Conservation (phyloP, 2,888 invertebrate genomes). For the Lissocephala sabroskyi region DNA sequence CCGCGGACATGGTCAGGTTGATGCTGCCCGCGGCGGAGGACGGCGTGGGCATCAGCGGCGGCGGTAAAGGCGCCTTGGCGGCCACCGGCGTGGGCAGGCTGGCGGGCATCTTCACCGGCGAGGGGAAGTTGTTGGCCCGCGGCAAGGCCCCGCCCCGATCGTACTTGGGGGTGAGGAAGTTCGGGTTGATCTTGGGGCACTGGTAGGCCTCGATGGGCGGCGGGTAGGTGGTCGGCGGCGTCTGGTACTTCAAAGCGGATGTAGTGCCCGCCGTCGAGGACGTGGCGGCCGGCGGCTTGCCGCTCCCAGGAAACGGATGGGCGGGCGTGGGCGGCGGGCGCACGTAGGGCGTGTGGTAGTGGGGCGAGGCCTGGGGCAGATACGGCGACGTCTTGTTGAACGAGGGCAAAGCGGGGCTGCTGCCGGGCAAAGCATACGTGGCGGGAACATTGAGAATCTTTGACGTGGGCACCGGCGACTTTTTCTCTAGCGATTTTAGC, state of each 20-base stretch:
- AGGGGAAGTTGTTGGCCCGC: constrained; percentile 57
- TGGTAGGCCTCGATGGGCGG: constrained; percentile 71
- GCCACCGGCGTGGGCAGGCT: constrained; percentile 29
- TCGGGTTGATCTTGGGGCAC: constrained; percentile 72
- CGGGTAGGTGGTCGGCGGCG: constrained; percentile 69
- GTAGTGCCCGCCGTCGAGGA: constrained; percentile 24
- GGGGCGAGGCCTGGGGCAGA: constrained; percentile 66
- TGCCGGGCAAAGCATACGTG: constrained; percentile 59
- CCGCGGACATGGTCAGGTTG: constrained; percentile 31
- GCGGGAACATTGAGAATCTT: constrained; percentile 68
- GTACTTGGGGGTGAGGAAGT: constrained; percentile 71
- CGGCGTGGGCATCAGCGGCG: constrained; percentile 16
- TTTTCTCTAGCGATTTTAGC: constrained; percentile 61
- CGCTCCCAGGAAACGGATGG: constrained; percentile 42
- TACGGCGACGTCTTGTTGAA: constrained; percentile 59
- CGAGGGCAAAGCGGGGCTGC: constrained; percentile 22
- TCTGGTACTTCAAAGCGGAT: constrained; percentile 67
- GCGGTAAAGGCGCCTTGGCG: constrained; percentile 9
- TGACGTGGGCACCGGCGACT: constrained; percentile 65
- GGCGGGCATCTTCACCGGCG: constrained; percentile 47
- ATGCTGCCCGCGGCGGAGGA: background rate
- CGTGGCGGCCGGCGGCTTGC: constrained; percentile 20
- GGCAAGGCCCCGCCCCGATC: constrained; percentile 65
- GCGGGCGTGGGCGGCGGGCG: constrained; percentile 51
- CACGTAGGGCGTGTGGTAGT: constrained; percentile 60